phyloP scores from a whole-genome alignment of 2,888 invertebrate species.

The Ophraella communa region DNA sequence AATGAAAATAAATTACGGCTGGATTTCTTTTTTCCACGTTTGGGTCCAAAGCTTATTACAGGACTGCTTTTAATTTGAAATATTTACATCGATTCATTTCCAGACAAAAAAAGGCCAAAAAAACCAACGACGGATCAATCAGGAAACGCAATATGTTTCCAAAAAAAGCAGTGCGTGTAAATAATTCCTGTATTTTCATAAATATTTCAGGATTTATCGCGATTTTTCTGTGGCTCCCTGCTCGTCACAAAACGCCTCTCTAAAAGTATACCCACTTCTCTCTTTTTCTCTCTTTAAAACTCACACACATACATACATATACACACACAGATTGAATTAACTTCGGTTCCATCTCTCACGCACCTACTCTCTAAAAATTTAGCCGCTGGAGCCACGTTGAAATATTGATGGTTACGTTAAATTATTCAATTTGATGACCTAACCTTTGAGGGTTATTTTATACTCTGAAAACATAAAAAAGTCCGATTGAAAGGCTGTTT shows the following conservation, averaged over 20 bases:
- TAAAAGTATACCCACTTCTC: conserved; percentile 48
- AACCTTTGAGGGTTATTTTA: conserved; percentile 44
- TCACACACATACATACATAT: background rate
- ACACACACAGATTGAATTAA: conserved; percentile 53
- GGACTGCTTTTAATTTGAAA: conserved; percentile 49
- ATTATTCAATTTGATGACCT: conserved; percentile 55
- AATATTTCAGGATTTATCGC: conserved; percentile 53
- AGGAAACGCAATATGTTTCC: conserved; percentile 46
- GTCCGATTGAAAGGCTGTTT: conserved; percentile 9
- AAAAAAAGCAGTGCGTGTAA: conserved; percentile 48
- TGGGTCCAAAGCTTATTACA: conserved; percentile 44
- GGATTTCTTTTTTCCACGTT: conserved; percentile 44
- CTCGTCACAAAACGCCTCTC: conserved; percentile 48
- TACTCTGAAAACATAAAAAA: conserved; percentile 19
- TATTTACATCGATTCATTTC: conserved; percentile 49
- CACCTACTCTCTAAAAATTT: conserved; percentile 45
- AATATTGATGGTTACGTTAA: conserved; percentile 54
- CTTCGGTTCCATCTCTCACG: conserved; percentile 46
- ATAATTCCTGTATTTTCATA: conserved; percentile 48
- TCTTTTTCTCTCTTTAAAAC: conserved; percentile 40
- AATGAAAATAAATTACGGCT: background rate
- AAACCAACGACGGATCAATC: conserved; percentile 37
- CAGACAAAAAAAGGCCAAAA: conserved; percentile 44
- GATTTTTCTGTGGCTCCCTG: conserved; percentile 45
- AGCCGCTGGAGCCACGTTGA: conserved; percentile 47